Evolutionary conservation across 2,888 invertebrate genomes (phyloP).

Genomic region (Xylophagus ater): DNA sequence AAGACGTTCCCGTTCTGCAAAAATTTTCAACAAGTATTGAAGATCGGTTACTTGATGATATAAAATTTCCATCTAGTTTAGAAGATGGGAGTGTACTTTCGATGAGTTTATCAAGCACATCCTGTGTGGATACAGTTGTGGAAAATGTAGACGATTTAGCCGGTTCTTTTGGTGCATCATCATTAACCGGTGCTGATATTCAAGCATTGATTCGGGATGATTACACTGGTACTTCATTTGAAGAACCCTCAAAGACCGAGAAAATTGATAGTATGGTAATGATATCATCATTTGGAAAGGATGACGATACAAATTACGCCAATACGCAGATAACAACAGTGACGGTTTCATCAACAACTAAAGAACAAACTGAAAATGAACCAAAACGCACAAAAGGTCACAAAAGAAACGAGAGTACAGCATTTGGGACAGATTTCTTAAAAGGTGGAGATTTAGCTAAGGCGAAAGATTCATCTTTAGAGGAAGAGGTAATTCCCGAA

Average conservation of each 20-base stretch:
- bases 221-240: conserved; percentile 16
- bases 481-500: conserved; percentile 34
- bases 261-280: conserved; percentile 19
- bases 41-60: conserved; percentile 35
- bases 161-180: conserved; percentile 35
- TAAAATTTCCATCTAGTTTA: conserved; percentile 44
- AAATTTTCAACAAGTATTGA: conserved; percentile 42
- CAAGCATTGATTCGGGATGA: conserved; percentile 19
- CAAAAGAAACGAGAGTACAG: conserved; percentile 45
- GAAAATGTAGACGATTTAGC: conserved; percentile 35
- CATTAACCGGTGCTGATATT: conserved; percentile 33
- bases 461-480: conserved; percentile 26
- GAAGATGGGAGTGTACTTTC: conserved; percentile 49
- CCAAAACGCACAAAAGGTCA: conserved; percentile 41
- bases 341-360: conserved; percentile 21
- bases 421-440: conserved; percentile 24
- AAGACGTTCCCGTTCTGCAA: conserved; percentile 36
- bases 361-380: conserved; percentile 25
- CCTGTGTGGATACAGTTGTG: conserved; percentile 41
- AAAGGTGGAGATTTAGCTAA: conserved; percentile 21
- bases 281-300: conserved; percentile 27
- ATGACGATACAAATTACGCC: conserved; percentile 14
- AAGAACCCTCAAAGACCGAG: conserved; percentile 14
- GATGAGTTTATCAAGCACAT: conserved; percentile 47
- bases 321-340: conserved; percentile 25